Percentiles rank a stretch among this genome's conserved stretches.
phyloP scores from a whole-genome alignment of 2,113 vertebrate genomes.

The Casuarius casuarius region DNA sequence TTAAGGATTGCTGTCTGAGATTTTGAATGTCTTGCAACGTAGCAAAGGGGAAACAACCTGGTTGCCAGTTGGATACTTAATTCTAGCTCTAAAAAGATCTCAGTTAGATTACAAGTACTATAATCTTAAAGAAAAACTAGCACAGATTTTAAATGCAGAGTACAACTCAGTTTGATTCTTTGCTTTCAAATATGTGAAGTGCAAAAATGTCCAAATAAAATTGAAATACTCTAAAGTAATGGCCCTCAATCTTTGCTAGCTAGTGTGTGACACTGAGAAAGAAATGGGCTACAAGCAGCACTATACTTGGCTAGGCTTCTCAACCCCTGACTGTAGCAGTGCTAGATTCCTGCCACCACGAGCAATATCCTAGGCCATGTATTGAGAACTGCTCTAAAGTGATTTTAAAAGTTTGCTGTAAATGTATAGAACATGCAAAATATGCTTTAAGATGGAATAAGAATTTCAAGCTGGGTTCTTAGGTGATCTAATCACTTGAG shows the following conservation, averaged over 20 bases:
- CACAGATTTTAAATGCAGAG: background rate
- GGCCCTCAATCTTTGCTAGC: background rate
- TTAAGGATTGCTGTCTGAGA: background rate
- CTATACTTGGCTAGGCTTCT: background rate
- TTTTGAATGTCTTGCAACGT: background rate
- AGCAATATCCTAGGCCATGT: background rate
- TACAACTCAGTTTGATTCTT: background rate
- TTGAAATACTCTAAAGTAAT: background rate
- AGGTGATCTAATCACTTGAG: background rate
- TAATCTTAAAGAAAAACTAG: background rate
- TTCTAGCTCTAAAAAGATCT: conserved; percentile 22
- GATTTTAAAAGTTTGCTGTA: background rate
- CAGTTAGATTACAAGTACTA: background rate
- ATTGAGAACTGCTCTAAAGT: background rate
- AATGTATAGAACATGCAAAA: background rate
- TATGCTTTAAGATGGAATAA: background rate
- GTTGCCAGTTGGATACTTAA: background rate
- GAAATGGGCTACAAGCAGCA: background rate
- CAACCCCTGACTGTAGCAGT: background rate
- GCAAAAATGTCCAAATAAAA: background rate
- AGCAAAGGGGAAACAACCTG: background rate
- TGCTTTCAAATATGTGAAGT: background rate
- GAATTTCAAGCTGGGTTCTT: background rate
- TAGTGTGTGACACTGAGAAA: fast-evolving
- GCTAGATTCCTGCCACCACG: background rate